Base-by-base conservation (phyloP, 2,888 invertebrate species). In the Falcaria lacertinaria region DNA sequence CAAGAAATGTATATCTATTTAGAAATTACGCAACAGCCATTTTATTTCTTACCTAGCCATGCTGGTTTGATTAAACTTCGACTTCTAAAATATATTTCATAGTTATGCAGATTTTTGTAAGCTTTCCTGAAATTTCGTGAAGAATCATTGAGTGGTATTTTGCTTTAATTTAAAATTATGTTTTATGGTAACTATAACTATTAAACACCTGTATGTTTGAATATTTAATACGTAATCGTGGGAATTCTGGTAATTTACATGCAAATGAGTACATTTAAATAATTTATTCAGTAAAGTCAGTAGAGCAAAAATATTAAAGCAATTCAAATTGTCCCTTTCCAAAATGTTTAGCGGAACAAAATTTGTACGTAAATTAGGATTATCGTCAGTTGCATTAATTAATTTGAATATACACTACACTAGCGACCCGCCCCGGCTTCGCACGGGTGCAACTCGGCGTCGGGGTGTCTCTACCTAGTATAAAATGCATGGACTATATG, bases 291-390 rank as follows among this genome's bases (percentile, higher is more conserved):
- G 54, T 52, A 54, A 48, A 74, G 58, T 57, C 80, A 80, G 70
- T 72, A 72, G 80, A 83, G 79, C 80, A 76, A 74, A 73, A 75
- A 78, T 67, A 70, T 72, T 70, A 74, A 78, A 80, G 78, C 74
- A 79, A 66, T 63, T 62, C 14, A 16, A 32, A 17, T 43, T 45
- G 48, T 39, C 47, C 8, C 11, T 60, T 66, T 60, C 50, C 52
- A 52, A 14, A 33, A 14, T 28, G 45, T 45, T 40, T 34, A 50
- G 64, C 62, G 63, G 67, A 64, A 72, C 52, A 58, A 57, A 65
- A 63, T n/a, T n/a, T n/a, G n/a, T n/a, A 45, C 60, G 65, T 64
- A 44, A 64, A 55, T 48, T 64, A 60, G 52, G 50, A 57, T 47
- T 42, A 50, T n/a, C 50, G 72, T 69, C 79, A 78, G 79, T 77